Base-by-base conservation (phyloP, 1,140 invertebrate genomes). In the Neuroterus valhalla region DNA sequence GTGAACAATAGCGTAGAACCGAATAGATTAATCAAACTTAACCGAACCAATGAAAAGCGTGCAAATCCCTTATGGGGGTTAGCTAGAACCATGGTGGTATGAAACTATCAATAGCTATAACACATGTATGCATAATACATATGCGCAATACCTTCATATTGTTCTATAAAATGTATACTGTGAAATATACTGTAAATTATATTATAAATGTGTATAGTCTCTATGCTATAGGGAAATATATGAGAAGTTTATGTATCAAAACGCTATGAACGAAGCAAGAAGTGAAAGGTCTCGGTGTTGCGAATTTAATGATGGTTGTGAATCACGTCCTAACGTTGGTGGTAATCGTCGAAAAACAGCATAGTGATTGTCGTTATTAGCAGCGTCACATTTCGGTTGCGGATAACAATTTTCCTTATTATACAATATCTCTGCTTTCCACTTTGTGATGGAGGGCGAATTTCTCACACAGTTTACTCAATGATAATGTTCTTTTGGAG, bases 11-110 rank as follows among this genome's bases (percentile, higher is more conserved):
- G 74, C 45, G 71, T 68, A 81, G 68, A 72, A 70, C 71, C 75
- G 78, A 68, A 81, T 79, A 81, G 80, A 81, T 81, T 81, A 81
- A 81, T 81, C 80, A 81, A 81, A 81, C 48, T 70, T 81, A 81
- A 81, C 80, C 77, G 80, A 82, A 75, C 70, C 74, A 80, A 78
- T 82, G 80, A 82, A 78, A 82, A 75, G 69, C 80, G 80, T 82
- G 76, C 80, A 82, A 82, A 82, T 82, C 77, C 72, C 44, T 38
- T 21, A 19, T 11, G 48, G 70, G 70, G 66, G 50, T 73, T 68
- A 77, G 31, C 3, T 71, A 75, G 75, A 72, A 78, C 77, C 70
- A 62, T 62, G 26, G 23, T 62, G 1, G 52, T 62, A 26, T 50
- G n/a, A n/a, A n/a, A n/a, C n/a, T n/a, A 74, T 77, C 74, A 75